Base-by-base conservation (phyloP, 1,140 invertebrate genomes). In the Rhysida immarginata region DNA sequence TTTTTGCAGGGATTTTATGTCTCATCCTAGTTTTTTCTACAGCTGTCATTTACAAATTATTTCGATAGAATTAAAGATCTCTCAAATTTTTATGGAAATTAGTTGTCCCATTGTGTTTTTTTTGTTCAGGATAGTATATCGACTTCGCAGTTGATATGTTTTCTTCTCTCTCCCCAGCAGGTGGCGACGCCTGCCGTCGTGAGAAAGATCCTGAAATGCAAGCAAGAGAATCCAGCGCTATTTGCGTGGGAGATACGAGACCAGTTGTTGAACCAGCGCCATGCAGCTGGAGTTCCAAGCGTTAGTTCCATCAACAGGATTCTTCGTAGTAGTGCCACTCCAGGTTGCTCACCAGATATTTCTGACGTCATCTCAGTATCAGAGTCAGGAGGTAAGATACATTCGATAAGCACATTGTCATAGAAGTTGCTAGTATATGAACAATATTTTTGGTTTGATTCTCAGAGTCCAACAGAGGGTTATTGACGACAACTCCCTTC, bases 221-320 rank as follows among this genome's bases (percentile, higher is more conserved):
- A 93, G 66, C 85, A 89, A 64, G 88, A 93, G 66, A 90, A 93
- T 68, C 87, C 88, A 0, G 85, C 85, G 2, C 84, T 93, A 81
- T 93, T 93, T 64, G 87, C 87, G 13, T 92, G 87, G 87, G 90
- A 93, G 73, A 93, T 94, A 50, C 76, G 88, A 0, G 89, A 94
- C 65, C 79, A 86, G 61, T 74, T 94, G 54, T 78, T 89, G 16
- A 78, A 82, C 14, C 87, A 90, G 64, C 78, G 86, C 43, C 81
- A 88, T 52, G 87, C 90, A 68, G 58, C 64, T 2, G 53, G 56
- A 53, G 85, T 95, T 59, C 90, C 92, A 1, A 92, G 88, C 29
- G 91, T 96, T 42, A 92, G 88, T 55, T 94, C 90, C 11, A 93
- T 96, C 46, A 96, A 96, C 73, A 76, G 92, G 58, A 96, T 96